Base-by-base conservation (phyloP, 2,888 invertebrate genomes). In the Meiosimyza platycephala region DNA sequence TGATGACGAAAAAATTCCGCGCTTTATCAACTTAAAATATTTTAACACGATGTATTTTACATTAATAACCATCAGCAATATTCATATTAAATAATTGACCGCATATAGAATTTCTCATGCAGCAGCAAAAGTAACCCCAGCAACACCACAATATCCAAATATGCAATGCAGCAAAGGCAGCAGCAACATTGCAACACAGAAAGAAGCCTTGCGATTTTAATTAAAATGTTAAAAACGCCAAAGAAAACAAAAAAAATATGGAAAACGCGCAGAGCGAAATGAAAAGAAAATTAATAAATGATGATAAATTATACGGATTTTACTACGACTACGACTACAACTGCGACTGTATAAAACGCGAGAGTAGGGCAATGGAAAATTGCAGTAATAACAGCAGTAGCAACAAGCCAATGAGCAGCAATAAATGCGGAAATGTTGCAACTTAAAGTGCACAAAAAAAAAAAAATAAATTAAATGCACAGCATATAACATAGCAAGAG, bases 371-470 rank as follows among this genome's bases (percentile, higher is more conserved):
- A 57, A 59, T 40, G 82, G 80, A 76, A 78, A 67, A 75, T 70
- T 59, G 67, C 50, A 28, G 40, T 54, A 65, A 28, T 62, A 63
- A 66, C 28, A 69, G 75, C 80, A 79, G 80, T 79, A 80, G 78
- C 81, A 76, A 72, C 40, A 57, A 67, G 57, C 48, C 67, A 67
- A 67, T 67, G 67, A 67, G 40, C 40, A 40, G 40, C 40, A 64
- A 63, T 52, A 54, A 47, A 70, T 70, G 70, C 70, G 70, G 70
- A 70, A 70, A 63, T 63, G 70, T 62, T 52, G 70, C 70, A 62
- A 54, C 62, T 59, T 48, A 18, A 18, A 12, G 40, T n/a, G 11
- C 52, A 18, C 65, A 28, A 62, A 40, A 65, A 62, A 51, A 51
- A 52, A 40, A 60, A 68, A 40, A 13, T 55, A 18, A 12, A 59